Percentiles rank a stretch among this genome's conserved stretches.
Conservation (phyloP, 2,888 invertebrate genomes). For the Ochropleura plecta region DNA sequence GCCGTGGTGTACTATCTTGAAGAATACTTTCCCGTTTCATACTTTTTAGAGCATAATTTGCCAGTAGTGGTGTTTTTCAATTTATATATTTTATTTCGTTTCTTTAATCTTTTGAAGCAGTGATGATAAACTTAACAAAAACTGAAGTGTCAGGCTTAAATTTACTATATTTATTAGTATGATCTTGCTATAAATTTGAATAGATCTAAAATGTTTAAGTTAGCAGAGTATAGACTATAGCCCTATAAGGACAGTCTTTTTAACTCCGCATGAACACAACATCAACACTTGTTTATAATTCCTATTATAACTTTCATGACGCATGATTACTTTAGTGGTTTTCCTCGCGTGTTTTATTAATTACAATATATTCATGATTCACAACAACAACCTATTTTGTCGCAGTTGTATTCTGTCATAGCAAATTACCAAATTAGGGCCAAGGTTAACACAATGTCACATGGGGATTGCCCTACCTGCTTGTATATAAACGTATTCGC, state of each 20-base stretch:
- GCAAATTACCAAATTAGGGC: conserved; percentile 23
- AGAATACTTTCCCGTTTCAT: too few relatives aligned
- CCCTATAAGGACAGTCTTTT: neutral
- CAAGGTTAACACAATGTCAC: conserved; percentile 24
- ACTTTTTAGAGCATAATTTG: too few relatives aligned
- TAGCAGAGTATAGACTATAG: too few relatives aligned
- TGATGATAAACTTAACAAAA: too few relatives aligned
- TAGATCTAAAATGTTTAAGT: too few relatives aligned
- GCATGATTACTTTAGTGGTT: neutral
- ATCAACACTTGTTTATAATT: neutral
- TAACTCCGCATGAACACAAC: neutral
- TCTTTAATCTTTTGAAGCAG: too few relatives aligned
- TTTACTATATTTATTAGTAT: too few relatives aligned
- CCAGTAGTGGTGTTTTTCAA: too few relatives aligned
- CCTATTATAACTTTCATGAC: conserved; percentile 14
- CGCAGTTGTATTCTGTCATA: conserved; percentile 8
- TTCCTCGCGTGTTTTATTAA: neutral
- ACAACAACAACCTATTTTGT: conserved; percentile 9
- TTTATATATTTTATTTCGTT: too few relatives aligned
- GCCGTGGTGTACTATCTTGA: too few relatives aligned
- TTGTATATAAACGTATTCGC: conserved; percentile 94
- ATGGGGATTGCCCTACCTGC: conserved; percentile 85
- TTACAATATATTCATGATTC: conserved; percentile 24
- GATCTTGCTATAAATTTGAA: too few relatives aligned
- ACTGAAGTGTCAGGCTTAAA: too few relatives aligned